These are phyloP conservation scores for Nebria ingens DNA, from an alignment of 1,140 invertebrate genomes.

Conservation along the genomic window DNA sequence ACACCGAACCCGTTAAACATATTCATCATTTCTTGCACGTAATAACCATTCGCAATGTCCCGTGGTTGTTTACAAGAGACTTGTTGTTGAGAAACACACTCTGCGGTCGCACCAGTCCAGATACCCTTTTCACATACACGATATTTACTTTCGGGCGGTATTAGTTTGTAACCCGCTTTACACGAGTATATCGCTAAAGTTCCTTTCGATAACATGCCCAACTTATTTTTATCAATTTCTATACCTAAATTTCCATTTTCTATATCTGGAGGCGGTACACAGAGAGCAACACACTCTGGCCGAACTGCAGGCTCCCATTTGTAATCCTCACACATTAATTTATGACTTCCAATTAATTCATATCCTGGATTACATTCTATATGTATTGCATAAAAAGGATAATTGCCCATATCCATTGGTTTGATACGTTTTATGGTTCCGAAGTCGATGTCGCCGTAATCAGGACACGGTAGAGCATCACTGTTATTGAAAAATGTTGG, in stretches of 20 bases:
- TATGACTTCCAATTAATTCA: background rate
- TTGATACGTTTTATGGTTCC: constrained; percentile 10
- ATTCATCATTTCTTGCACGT: constrained; percentile 22
- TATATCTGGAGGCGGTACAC: background rate
- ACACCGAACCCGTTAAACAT: constrained; percentile 18
- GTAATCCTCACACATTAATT: background rate
- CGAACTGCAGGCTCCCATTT: background rate
- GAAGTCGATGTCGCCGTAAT: constrained; percentile 11
- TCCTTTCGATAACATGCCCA: constrained; percentile 24
- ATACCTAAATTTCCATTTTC: background rate
- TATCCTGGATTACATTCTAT: background rate
- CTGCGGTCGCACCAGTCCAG: constrained; percentile 29
- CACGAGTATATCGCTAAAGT: constrained; percentile 29
- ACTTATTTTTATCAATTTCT: constrained; percentile 10
- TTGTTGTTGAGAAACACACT: constrained; percentile 21
- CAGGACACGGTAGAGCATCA: constrained; percentile 10
- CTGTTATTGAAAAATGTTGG: no score
- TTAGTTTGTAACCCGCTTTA: constrained; percentile 23
- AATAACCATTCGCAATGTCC: constrained; percentile 29
- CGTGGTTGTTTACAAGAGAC: constrained; percentile 23
- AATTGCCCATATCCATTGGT: background rate
- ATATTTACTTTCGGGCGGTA: constrained; percentile 24
- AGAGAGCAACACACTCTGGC: background rate
- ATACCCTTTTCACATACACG: constrained; percentile 30
- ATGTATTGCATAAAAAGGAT: background rate